phyloP scores from a whole-genome alignment of 2,888 invertebrate genomes.

The Cerastoderma edule region DNA sequence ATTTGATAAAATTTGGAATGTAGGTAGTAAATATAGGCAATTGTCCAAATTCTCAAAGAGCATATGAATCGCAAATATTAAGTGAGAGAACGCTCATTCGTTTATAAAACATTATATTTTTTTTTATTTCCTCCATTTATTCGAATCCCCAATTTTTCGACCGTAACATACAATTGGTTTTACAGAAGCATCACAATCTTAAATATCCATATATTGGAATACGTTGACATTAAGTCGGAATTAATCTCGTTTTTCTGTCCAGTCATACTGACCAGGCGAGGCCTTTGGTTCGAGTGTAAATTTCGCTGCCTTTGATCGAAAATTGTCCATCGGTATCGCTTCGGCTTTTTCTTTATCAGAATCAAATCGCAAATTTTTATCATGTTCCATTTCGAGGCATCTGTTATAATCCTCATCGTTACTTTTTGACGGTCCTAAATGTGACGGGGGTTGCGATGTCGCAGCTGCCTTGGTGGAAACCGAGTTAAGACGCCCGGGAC shows the following conservation, averaged over 20 bases:
- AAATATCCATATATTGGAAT: too few relatives aligned
- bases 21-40: too few relatives aligned
- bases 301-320: background rate
- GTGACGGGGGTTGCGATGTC: background rate
- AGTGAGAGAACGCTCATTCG: too few relatives aligned
- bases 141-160: too few relatives aligned
- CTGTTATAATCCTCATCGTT: background rate
- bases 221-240: too few relatives aligned
- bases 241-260: constrained; percentile 9
- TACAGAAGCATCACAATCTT: too few relatives aligned
- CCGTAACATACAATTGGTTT: too few relatives aligned
- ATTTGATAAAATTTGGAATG: too few relatives aligned
- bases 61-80: too few relatives aligned
- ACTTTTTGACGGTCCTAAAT: background rate
- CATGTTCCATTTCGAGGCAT: background rate
- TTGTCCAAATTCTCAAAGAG: too few relatives aligned
- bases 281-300: constrained; percentile 3
- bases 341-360: background rate
- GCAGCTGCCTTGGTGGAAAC: background rate
- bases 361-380: background rate
- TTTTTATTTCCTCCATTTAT: too few relatives aligned
- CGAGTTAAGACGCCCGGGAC: constrained; percentile 22
- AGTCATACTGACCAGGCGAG: constrained; percentile 1
- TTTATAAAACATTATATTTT: too few relatives aligned
- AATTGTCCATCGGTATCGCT: background rate